These are phyloP conservation scores for Brachionus paranguensis DNA, from an alignment of 1,140 invertebrate species.

Conservation along the genomic window DNA sequence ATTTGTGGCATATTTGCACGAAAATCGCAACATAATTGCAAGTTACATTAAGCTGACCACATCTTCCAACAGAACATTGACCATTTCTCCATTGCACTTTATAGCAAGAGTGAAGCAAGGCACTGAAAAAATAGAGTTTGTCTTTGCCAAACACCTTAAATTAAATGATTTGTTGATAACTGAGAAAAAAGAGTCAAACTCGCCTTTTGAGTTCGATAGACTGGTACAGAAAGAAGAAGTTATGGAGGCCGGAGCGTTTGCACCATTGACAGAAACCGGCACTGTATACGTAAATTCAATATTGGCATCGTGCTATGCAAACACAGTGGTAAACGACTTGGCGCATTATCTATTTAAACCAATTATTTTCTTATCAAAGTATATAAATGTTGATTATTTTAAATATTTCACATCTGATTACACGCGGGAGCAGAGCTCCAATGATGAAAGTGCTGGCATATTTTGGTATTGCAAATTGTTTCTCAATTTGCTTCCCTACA, in stretches of 20 bases:
- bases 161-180: constrained; percentile 49
- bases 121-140: constrained; percentile 36
- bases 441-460: neutral
- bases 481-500: constrained; percentile 12
- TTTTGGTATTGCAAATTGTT: constrained; percentile 29
- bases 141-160: constrained; percentile 46
- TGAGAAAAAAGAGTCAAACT: constrained; percentile 1
- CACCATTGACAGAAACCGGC: constrained; percentile 78
- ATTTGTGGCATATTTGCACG: constrained; percentile 30
- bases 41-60: constrained; percentile 7
- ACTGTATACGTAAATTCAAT: constrained; percentile 83
- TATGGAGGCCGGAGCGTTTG: constrained; percentile 69
- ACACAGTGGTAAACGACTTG: constrained; percentile 4
- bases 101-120: neutral
- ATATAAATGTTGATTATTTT: neutral
- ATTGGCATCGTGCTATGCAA: constrained; percentile 85
- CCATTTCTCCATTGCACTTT: constrained; percentile 16
- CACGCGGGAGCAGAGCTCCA: neutral
- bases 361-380: neutral
- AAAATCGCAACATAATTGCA: neutral
- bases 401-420: neutral
- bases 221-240: constrained; percentile 62
- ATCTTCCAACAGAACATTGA: neutral
- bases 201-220: constrained; percentile 55
- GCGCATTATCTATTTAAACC: constrained; percentile 20